Base-by-base conservation (phyloP, 2,888 invertebrate species). In the Ichneumoninae sp. region DNA sequence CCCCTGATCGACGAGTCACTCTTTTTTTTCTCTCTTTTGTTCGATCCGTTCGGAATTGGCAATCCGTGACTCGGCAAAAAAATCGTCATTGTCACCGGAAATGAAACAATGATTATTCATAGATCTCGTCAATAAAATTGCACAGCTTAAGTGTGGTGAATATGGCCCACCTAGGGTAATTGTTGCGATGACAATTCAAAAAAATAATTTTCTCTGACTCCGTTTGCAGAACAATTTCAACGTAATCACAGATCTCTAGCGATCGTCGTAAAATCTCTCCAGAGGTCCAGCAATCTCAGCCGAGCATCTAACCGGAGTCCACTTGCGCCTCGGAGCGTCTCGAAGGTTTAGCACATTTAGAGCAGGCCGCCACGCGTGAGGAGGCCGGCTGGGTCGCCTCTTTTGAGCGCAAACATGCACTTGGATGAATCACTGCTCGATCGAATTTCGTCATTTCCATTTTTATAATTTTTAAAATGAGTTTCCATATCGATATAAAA, bases 261-360 rank as follows among this genome's bases (percentile, higher is more conserved):
- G 22, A 73, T 44, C 16, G 30, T 36, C 52, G 52, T 44, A 26
- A 57, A 57, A 57, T 22, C 30, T 54, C n/a, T 13, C 3, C 40
- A 50, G 26, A 36, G 69, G 60, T 60, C 60, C 36, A 63, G 50
- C 13, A 26, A 4, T 57, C 10, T 44, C 54, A n/a, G 26, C 47
- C 4, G 69, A 30, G 26, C 8, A 52, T 19, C 22, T 1, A 13
- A 13, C 36, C 40, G 66, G 57, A 36, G n/a, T 68, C 77, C 77
- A 77, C 77, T 77, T 77, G 77, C 60, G 68, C 66, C 19, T 1
- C 69, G 77, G 60, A 77, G 77, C 77, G 69, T 69, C 69, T 30
- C 57, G 77, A 77, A 77, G 60, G 77, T 78, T 70, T 44, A 30
- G 60, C 36, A 68, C 68, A 68, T 77, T 60, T 69, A 16, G 78